These are phyloP conservation scores for Lophura nycthemera DNA, from an alignment of 2,113 vertebrate species.

Conservation along the genomic window DNA sequence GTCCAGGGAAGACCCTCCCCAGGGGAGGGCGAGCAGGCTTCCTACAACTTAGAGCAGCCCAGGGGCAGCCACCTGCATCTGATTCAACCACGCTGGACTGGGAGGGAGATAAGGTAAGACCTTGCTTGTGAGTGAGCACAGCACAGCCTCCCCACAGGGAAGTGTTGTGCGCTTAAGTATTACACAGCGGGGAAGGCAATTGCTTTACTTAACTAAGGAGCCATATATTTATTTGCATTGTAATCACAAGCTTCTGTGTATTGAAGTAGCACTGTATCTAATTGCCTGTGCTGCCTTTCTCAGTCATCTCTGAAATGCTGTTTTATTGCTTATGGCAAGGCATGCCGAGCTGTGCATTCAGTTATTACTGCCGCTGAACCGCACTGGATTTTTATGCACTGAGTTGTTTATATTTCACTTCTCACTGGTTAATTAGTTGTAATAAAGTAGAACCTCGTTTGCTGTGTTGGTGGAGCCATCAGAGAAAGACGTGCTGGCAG, in stretches of 20 bases:
- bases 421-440: not conserved
- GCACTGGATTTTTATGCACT: not conserved
- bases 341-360: not conserved
- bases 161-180: not conserved
- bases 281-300: not conserved
- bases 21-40: not conserved
- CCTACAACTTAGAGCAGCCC: not conserved
- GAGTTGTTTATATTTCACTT: not conserved
- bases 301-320: not conserved
- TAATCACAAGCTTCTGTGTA: not conserved
- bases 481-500: not conserved
- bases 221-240: not conserved
- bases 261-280: not conserved
- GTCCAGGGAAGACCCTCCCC: not conserved
- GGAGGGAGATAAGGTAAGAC: not conserved
- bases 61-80: not conserved
- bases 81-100: not conserved
- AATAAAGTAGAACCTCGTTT: not conserved
- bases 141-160: not conserved
- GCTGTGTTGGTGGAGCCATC: not conserved
- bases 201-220: not conserved
- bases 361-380: not conserved
- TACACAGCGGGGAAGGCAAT: not conserved
- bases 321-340: not conserved
- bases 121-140: fast-evolving